These are phyloP conservation scores for Lottia gigantea DNA, from an alignment of 2,888 invertebrate species.

Conservation along the genomic window DNA sequence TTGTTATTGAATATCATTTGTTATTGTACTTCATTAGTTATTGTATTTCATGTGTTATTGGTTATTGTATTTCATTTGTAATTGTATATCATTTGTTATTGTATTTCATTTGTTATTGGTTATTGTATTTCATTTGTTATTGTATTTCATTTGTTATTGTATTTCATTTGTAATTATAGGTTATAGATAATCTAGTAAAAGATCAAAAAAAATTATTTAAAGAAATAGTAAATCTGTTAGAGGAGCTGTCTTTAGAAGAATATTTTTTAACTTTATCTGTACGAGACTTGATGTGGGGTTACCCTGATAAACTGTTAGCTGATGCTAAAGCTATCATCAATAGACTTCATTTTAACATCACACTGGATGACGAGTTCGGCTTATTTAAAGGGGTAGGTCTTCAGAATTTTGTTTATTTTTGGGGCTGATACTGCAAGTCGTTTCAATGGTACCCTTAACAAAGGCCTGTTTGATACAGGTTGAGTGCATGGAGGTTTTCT, in stretches of 20 bases:
- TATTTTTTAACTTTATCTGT: slow-evolving; percentile 45
- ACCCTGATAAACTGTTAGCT: slow-evolving; percentile 48
- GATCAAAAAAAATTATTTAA: slow-evolving; percentile 38
- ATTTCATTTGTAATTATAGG: too few relatives aligned
- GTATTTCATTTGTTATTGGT: too few relatives aligned
- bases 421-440: too few relatives aligned
- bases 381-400: slow-evolving; percentile 84
- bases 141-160: too few relatives aligned
- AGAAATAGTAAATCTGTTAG: slow-evolving; percentile 31
- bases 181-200: slow-evolving; percentile 42
- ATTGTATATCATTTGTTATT: too few relatives aligned
- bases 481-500: too few relatives aligned
- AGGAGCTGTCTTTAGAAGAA: slow-evolving; percentile 33
- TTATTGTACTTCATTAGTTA: too few relatives aligned
- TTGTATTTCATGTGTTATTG: too few relatives aligned
- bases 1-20: too few relatives aligned
- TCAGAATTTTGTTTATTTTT: background rate
- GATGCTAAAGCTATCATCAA: slow-evolving; percentile 29
- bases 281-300: slow-evolving; percentile 56
- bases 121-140: too few relatives aligned
- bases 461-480: slow-evolving; percentile 12
- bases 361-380: slow-evolving; percentile 78
- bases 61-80: too few relatives aligned
- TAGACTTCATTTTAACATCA: slow-evolving; percentile 26
- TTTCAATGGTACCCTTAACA: too few relatives aligned